A percentile compares a stretch with the other conserved stretches of the same genome.
phyloP scores from a whole-genome alignment of 2,888 invertebrate species.

The Synergus laeviventris region DNA sequence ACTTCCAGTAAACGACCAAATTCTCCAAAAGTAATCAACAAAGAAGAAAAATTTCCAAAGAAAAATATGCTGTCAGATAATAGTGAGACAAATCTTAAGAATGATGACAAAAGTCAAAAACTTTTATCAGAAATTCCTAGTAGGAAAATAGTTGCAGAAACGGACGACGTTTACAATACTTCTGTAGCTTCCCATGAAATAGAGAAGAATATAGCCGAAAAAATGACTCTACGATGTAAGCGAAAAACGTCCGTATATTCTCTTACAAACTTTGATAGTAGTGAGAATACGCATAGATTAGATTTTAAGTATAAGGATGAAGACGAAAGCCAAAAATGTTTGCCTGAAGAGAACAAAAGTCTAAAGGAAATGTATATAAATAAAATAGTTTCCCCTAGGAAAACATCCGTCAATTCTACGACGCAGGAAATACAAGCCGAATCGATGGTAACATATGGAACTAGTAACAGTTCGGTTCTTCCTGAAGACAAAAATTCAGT shows the following conservation, averaged over 20 bases:
- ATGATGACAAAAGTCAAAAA: conserved; percentile 52
- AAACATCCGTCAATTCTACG: conserved; percentile 46
- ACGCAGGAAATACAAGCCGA: conserved; percentile 53
- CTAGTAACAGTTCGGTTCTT: not conserved
- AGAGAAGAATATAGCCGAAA: conserved; percentile 43
- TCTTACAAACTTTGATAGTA: conserved; percentile 57
- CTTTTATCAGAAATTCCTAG: conserved; percentile 51
- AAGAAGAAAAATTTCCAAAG: conserved; percentile 70
- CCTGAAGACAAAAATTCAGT: not conserved
- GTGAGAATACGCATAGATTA: conserved; percentile 50
- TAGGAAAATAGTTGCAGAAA: conserved; percentile 52
- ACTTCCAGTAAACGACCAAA: conserved; percentile 63
- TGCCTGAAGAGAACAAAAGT: not conserved
- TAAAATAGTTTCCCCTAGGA: conserved; percentile 27
- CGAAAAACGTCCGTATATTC: conserved; percentile 61
- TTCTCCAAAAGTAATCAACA: conserved; percentile 65
- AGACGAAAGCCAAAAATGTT: conserved; percentile 32
- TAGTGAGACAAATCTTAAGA: conserved; percentile 51
- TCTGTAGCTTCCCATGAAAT: conserved; percentile 51
- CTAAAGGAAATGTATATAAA: conserved; percentile 12
- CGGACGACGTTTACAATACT: conserved; percentile 38
- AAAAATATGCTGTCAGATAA: conserved; percentile 57
- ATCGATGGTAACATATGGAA: conserved; percentile 41
- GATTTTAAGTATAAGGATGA: conserved; percentile 50
- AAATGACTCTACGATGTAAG: conserved; percentile 54